Percentiles rank a stretch among this genome's conserved stretches.
phyloP scores from a whole-genome alignment of 2,113 vertebrate species.

The Triplophysa tibetana region DNA sequence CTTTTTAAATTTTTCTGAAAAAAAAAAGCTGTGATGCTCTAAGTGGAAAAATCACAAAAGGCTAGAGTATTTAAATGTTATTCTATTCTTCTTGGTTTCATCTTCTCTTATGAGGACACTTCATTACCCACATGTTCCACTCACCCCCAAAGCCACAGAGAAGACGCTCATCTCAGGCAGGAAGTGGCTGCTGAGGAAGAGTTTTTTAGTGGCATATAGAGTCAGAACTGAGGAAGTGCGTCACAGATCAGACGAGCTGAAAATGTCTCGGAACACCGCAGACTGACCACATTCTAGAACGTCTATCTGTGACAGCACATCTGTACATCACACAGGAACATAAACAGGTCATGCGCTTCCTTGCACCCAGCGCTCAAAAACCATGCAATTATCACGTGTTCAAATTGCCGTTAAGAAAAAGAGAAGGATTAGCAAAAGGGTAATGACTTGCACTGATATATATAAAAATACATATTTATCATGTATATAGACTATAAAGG shows the following conservation, averaged over 20 bases:
- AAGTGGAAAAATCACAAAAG: neutral
- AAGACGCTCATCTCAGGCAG: constrained; percentile 60
- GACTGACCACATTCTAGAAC: constrained; percentile 61
- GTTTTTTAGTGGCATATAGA: constrained; percentile 65
- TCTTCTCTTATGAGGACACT: constrained; percentile 52
- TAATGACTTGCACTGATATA: neutral
- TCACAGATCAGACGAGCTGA: constrained; percentile 68
- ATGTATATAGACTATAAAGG: neutral
- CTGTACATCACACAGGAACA: constrained; percentile 50
- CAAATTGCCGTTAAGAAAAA: neutral
- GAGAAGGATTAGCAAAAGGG: neutral
- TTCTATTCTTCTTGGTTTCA: constrained; percentile 30
- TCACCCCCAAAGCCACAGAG: constrained; percentile 68
- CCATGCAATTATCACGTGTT: constrained; percentile 15
- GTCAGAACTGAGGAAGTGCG: constrained; percentile 66
- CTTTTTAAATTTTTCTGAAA: neutral
- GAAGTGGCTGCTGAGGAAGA: constrained; percentile 74
- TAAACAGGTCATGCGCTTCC: constrained; percentile 48
- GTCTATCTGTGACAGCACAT: constrained; percentile 38
- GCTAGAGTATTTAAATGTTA: neutral
- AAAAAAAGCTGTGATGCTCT: neutral
- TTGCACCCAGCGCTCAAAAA: constrained; percentile 11
- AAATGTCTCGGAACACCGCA: constrained; percentile 68
- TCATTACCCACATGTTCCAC: constrained; percentile 66
- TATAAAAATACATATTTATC: neutral